Conservation (phyloP, 1,140 invertebrate genomes). For the Phenacoccus solenopsis region DNA sequence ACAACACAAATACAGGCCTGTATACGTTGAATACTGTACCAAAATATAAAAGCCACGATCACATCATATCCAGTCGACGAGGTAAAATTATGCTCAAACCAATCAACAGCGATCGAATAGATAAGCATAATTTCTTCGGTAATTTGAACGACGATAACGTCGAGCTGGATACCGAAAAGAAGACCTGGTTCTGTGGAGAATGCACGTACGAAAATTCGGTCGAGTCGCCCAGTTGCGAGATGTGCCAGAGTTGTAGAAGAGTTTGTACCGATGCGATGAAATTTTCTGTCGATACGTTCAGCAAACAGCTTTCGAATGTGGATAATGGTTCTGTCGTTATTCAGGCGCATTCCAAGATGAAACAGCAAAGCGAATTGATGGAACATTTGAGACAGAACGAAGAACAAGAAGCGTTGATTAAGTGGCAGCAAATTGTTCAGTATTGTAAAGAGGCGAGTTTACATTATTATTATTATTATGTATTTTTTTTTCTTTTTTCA, state of each 20-base stretch:
- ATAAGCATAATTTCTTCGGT: not conserved
- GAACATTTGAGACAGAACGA: constrained; percentile 66
- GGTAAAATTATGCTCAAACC: not conserved
- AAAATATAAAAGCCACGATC: not conserved
- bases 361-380: constrained; percentile 66
- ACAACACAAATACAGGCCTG: not conserved
- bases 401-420: constrained; percentile 65
- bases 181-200: constrained; percentile 57
- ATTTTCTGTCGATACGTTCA: constrained; percentile 22
- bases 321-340: constrained; percentile 22
- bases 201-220: constrained; percentile 71
- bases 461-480: too few species aligned
- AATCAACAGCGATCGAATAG: not conserved
- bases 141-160: constrained; percentile 26
- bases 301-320: constrained; percentile 15
- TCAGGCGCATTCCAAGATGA: constrained; percentile 23
- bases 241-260: constrained; percentile 53
- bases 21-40: not conserved
- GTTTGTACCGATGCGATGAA: constrained; percentile 22
- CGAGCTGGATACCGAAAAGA: constrained; percentile 20
- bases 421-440: constrained; percentile 71
- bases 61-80: not conserved
- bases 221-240: constrained; percentile 56
- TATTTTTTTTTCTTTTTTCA: too few species aligned
- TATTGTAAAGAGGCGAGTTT: constrained; percentile 61